Conservation (phyloP, 2,888 invertebrate species). For the Amaurobius ferox region DNA sequence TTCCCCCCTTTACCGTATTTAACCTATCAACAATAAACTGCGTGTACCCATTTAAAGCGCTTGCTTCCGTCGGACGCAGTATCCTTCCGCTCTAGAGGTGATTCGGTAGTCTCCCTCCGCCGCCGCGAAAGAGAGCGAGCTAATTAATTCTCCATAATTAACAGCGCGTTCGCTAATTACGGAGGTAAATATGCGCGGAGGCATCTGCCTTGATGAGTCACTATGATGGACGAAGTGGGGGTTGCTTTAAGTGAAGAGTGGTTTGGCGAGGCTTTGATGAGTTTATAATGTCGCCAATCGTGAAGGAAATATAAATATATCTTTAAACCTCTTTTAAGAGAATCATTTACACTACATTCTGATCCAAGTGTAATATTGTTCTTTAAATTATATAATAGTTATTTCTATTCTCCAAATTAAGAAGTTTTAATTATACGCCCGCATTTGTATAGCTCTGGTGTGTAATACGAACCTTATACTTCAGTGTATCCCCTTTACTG, state of each 20-base stretch:
- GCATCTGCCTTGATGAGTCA: slow-evolving; percentile 71
- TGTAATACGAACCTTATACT: no score
- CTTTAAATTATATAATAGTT: no score
- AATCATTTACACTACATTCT: no score
- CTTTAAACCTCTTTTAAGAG: no score
- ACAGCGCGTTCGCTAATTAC: slow-evolving; percentile 70
- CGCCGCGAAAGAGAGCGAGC: slow-evolving; percentile 67
- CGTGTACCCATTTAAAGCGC: slow-evolving; percentile 71
- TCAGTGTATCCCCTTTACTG: no score
- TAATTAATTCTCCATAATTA: slow-evolving; percentile 73
- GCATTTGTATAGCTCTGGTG: no score
- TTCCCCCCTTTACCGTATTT: slow-evolving; percentile 42
- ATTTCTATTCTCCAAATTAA: no score
- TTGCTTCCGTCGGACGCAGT: slow-evolving; percentile 63
- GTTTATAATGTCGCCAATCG: slow-evolving; percentile 32
- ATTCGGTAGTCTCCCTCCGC: slow-evolving; percentile 62
- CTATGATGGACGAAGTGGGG: slow-evolving; percentile 64
- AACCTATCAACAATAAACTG: slow-evolving; percentile 72
- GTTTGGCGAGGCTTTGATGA: slow-evolving; percentile 38
- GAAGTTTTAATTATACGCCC: no score
- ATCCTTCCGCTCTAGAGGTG: slow-evolving; percentile 67
- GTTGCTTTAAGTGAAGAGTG: slow-evolving; percentile 37
- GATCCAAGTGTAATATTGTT: no score
- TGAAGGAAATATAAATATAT: neutral
- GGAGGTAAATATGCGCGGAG: slow-evolving; percentile 72